Conservation (phyloP, 2,113 vertebrate species). For the Donacobius atricapilla region DNA sequence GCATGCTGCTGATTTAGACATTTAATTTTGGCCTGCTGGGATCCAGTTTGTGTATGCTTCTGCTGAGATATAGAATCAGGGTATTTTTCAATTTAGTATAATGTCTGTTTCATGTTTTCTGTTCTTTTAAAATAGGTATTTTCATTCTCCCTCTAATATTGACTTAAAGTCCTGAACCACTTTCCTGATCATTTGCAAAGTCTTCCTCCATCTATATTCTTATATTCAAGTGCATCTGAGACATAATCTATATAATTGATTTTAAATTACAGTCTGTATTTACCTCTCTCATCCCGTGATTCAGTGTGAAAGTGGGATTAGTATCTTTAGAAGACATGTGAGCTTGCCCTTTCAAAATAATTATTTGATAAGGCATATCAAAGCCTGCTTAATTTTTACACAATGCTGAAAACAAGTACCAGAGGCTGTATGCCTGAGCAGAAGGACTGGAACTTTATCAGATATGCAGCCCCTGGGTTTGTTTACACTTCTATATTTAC, state of each 20-base stretch:
- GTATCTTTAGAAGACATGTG: neutral
- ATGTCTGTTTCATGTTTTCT: neutral
- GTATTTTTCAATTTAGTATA: neutral
- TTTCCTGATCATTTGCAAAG: neutral
- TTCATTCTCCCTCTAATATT: neutral
- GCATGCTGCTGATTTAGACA: neutral
- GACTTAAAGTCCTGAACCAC: neutral
- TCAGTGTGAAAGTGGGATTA: slow-evolving; percentile 1
- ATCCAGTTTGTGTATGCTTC: neutral
- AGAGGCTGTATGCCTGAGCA: neutral
- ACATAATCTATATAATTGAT: neutral
- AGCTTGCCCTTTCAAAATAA: neutral
- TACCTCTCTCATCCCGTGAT: neutral
- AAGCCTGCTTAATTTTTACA: neutral
- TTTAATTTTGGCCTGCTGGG: neutral
- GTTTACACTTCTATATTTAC: neutral
- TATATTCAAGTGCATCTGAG: neutral
- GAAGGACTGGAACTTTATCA: neutral
- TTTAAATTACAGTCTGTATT: neutral
- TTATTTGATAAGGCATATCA: neutral
- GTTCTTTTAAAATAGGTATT: neutral
- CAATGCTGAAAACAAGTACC: neutral
- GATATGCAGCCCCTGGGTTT: neutral
- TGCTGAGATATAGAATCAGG: neutral
- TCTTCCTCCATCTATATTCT: neutral